These are phyloP conservation scores for Drosophila lutescens DNA, from an alignment of 2,888 invertebrate species.

Conservation along the genomic window DNA sequence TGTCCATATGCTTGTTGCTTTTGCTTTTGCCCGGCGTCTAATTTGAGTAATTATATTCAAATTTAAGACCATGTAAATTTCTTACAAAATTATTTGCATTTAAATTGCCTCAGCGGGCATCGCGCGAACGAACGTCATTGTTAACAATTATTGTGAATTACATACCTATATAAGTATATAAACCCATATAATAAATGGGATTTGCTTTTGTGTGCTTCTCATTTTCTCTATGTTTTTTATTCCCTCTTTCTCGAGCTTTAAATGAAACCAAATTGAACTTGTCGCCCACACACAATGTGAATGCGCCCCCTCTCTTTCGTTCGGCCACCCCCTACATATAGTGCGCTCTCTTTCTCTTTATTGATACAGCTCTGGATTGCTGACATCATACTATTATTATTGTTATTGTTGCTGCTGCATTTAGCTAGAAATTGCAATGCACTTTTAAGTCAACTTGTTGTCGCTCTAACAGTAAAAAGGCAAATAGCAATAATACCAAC, in stretches of 20 bases:
- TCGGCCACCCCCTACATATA: background rate
- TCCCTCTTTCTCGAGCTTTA: constrained; percentile 18
- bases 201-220: constrained; percentile 21
- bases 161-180: constrained; percentile 53
- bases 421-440: constrained; percentile 64
- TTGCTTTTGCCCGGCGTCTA: constrained; percentile 51
- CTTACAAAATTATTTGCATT: constrained; percentile 76
- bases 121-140: constrained; percentile 33
- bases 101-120: constrained; percentile 56
- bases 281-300: constrained; percentile 67
- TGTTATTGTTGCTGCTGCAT: constrained; percentile 49
- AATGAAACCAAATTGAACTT: constrained; percentile 71
- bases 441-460: constrained; percentile 71
- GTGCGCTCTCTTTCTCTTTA: background rate
- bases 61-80: constrained; percentile 76
- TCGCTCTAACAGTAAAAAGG: constrained; percentile 61
- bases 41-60: constrained; percentile 79
- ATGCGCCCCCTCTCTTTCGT: constrained; percentile 3
- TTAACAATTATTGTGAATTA: constrained; percentile 78
- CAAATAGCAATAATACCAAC: constrained; percentile 21
- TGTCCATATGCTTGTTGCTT: constrained; percentile 22
- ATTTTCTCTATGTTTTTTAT: constrained; percentile 1
- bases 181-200: constrained; percentile 21
- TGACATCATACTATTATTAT: constrained; percentile 72
- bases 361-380: constrained; percentile 43